A percentile compares a stretch with the other conserved stretches of the same genome.
phyloP scores from a whole-genome alignment of 2,888 invertebrate genomes.

The Podotricha telesiphe region DNA sequence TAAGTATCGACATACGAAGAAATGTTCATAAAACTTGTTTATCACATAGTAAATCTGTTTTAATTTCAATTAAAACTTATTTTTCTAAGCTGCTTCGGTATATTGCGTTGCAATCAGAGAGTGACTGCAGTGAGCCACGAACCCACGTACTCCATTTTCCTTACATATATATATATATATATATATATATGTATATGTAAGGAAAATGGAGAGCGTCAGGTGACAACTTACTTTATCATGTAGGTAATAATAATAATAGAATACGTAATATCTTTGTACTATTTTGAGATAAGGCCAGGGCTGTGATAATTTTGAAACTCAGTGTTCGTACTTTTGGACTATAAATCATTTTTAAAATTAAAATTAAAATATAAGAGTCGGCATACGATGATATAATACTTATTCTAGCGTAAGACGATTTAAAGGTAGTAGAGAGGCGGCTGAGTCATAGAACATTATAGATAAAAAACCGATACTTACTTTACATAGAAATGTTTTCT shows the following conservation, averaged over 20 bases:
- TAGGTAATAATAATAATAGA: conserved; percentile 4
- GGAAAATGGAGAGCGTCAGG: conserved; percentile 26
- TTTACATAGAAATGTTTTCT: conserved; percentile 12
- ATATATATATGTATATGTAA: too few relatives aligned
- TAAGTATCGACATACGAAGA: background rate
- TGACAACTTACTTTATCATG: background rate
- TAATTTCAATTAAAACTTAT: too few relatives aligned
- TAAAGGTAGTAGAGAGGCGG: conserved; percentile 19
- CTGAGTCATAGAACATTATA: conserved; percentile 21
- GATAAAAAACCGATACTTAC: conserved; percentile 19
- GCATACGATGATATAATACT: conserved; percentile 51
- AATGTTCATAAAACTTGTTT: too few relatives aligned
- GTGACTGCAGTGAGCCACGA: too few relatives aligned
- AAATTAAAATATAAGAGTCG: conserved; percentile 1
- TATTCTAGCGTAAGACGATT: conserved; percentile 31
- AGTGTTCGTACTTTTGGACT: conserved; percentile 14
- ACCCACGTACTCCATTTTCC: conserved; percentile 11
- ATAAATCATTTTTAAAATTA: background rate
- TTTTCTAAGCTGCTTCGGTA: too few relatives aligned
- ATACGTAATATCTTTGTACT: conserved; percentile 8
- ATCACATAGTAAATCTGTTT: too few relatives aligned
- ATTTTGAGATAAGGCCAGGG: conserved; percentile 20
- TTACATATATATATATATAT: too few relatives aligned
- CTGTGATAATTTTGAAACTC: conserved; percentile 11
- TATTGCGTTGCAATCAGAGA: too few relatives aligned